Conservation (phyloP, 2,888 invertebrate species). For the Scaptomyza polygonia region DNA sequence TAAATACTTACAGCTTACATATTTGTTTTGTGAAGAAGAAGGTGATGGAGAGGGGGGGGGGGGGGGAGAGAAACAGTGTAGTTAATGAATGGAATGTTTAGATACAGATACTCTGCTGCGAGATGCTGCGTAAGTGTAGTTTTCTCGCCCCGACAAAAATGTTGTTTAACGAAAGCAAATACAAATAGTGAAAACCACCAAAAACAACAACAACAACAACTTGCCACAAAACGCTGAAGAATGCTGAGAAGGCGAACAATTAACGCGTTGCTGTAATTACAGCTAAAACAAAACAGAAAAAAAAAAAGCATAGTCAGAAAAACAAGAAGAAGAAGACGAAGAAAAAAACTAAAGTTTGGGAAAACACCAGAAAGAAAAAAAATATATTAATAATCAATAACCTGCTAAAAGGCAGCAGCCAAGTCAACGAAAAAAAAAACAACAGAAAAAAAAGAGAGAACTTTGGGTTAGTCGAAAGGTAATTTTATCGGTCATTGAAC, state of each 20-base stretch:
- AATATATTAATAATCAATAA: constrained; percentile 80
- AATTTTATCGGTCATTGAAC: constrained; percentile 79
- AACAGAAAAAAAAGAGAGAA: constrained; percentile 3
- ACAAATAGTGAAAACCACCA: constrained; percentile 55
- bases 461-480: constrained; percentile 33
- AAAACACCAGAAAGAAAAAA: constrained; percentile 54
- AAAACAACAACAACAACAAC: constrained; percentile 13
- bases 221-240: constrained; percentile 38
- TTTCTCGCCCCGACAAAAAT: constrained; percentile 69
- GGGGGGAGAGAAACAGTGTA: not conserved
- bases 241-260: constrained; percentile 71
- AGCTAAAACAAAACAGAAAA: constrained; percentile 55
- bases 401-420: constrained; percentile 73
- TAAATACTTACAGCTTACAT: constrained; percentile 21
- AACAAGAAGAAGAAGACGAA: not conserved
- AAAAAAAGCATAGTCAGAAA: constrained; percentile 22
- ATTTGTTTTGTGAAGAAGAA: not conserved
- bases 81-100: constrained; percentile 63
- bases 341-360: constrained; percentile 38
- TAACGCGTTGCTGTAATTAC: constrained; percentile 79
- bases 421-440: constrained; percentile 13
- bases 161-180: constrained; percentile 64
- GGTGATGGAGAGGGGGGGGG: not conserved
- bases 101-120: constrained; percentile 11
- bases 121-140: constrained; percentile 73